Evolutionary conservation across 2,888 invertebrate species (phyloP).

Genomic region (Chorisops tibialis): DNA sequence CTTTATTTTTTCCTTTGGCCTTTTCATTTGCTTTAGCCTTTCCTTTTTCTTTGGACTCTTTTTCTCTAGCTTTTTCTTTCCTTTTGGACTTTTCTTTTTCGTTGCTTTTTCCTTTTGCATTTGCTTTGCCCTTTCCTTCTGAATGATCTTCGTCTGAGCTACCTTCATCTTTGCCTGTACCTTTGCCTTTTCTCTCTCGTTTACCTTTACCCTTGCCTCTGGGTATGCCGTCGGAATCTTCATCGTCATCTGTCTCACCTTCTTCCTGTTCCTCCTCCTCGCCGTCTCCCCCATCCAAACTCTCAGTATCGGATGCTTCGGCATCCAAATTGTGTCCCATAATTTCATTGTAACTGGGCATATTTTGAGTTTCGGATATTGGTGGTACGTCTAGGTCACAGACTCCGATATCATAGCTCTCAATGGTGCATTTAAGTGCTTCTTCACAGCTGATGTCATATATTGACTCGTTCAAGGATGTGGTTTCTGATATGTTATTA

Average conservation of each 20-base stretch:
- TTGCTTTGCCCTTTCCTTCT: background rate
- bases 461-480: constrained; percentile 36
- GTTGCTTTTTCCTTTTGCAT: too few species aligned
- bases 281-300: constrained; percentile 28
- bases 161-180: background rate
- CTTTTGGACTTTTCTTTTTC: background rate
- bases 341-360: background rate
- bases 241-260: constrained; percentile 10
- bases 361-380: constrained; percentile 33
- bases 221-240: background rate
- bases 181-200: background rate
- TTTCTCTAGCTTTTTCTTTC: background rate
- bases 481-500: constrained; percentile 18
- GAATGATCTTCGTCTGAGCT: background rate
- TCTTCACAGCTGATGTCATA: constrained; percentile 20
- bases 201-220: background rate
- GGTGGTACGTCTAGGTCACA: constrained; percentile 35
- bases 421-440: constrained; percentile 10
- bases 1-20: background rate
- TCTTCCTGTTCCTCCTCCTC: constrained; percentile 31
- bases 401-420: constrained; percentile 5
- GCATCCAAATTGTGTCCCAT: too few species aligned
- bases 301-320: background rate
- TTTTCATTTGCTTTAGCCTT: background rate
- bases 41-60: background rate